Evolutionary conservation across 2,888 invertebrate genomes (phyloP).

Genomic region (Podabrus alpinus): DNA sequence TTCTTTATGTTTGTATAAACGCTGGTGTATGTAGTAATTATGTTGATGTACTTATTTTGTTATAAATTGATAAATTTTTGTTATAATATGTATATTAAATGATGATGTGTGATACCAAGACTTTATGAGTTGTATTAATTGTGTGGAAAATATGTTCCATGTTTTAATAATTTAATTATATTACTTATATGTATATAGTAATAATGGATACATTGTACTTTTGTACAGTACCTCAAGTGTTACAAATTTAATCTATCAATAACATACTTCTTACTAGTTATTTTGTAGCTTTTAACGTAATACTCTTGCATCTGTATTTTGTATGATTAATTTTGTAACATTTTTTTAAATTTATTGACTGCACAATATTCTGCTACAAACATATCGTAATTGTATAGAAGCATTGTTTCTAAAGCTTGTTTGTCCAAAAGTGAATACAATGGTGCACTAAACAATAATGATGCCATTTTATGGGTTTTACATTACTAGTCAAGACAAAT

Average conservation of each 20-base stretch:
- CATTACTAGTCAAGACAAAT: conserved; percentile 22
- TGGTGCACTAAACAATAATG: not conserved
- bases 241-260: not conserved
- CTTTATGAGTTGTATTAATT: not conserved
- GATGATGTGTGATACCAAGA: not conserved
- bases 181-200: too few relatives aligned
- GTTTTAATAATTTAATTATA: not conserved
- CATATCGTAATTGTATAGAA: not conserved
- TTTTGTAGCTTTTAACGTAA: not conserved
- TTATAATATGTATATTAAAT: not conserved
- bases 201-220: not conserved
- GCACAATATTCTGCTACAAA: not conserved
- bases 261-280: not conserved
- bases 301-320: not conserved
- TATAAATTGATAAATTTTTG: not conserved
- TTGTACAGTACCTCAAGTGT: not conserved
- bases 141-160: not conserved
- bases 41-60: not conserved
- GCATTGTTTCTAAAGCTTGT: not conserved
- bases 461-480: conserved; percentile 15
- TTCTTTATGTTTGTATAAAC: not conserved
- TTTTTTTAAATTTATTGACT: not conserved
- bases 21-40: not conserved
- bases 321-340: not conserved
- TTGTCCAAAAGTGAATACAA: conserved; percentile 12